Evolutionary conservation across 2,888 invertebrate species (phyloP).

Genomic region (Rotaria sp.): DNA sequence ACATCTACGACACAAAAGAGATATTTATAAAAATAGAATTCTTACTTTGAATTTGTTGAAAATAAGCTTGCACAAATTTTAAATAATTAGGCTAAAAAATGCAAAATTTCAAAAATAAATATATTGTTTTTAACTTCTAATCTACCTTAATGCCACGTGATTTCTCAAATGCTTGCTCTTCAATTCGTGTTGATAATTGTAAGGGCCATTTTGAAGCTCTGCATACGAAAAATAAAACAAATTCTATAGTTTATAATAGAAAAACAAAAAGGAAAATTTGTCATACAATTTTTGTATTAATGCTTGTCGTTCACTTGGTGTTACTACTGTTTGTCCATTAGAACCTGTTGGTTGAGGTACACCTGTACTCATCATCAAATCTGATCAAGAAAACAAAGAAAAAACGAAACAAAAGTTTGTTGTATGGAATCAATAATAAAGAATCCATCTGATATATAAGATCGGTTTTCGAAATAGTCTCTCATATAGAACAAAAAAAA

Average conservation of each 20-base stretch:
- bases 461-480: background rate
- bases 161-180: background rate
- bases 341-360: background rate
- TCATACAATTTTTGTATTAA: background rate
- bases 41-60: background rate
- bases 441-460: background rate
- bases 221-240: background rate
- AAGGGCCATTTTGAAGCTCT: background rate
- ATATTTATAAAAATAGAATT: too few species aligned
- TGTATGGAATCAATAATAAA: background rate
- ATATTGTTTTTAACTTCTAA: background rate
- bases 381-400: background rate
- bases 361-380: background rate
- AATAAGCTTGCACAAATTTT: background rate
- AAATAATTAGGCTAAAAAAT: background rate
- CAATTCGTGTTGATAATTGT: background rate
- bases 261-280: too few species aligned
- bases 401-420: background rate
- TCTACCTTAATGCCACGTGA: background rate
- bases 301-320: background rate
- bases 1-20: too few species aligned
- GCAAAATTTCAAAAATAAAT: background rate
- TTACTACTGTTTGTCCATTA: background rate
- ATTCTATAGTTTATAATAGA: background rate
- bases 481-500: background rate